Evolutionary conservation across 2,797 vertebrate species (phyloP), one percentile per base, ranked within the genome.

Genomic region (Oryzias dopingdopingensis): DNA sequence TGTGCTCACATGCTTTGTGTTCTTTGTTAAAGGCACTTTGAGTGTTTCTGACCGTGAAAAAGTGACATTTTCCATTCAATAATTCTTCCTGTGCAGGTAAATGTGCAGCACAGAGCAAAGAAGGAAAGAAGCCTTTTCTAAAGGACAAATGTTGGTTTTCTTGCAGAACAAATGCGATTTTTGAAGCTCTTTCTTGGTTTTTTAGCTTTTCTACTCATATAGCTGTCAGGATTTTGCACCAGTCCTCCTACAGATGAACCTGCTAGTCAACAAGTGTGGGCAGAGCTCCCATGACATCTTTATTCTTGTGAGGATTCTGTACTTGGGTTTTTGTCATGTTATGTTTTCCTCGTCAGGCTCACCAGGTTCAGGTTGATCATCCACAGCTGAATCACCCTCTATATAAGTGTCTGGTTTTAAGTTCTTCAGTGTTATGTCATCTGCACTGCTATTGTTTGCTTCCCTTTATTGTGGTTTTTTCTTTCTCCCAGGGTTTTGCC

Each of bases 201-300:
- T 23, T 37, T 54, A 7, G 0, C 44, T 40, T 44, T 40, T 8
- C 17, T 24, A 42, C 51, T 42, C 46, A 6, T 29, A 0, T 6
- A 50, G 26, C 59, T 23, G 40, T 52, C 46, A 42, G 49, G 44
- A 41, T 48, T 43, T n/a, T 5, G 14, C 18, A 43, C 42, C 2
- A 2, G 7, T 56, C 32, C 18, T 49, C 47, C 42, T 22, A 52
- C 47, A 60, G 52, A 62, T 45, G 52, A 45, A 46, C 52, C 40
- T 60, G 61, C 60, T 61, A 47, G 16, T 63, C 49, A 55, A 7
- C 60, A 49, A n/a, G 24, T 48, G 52, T 70, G 62, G 60, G 48
- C 15, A 57, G 57, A 13, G 47, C 20, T 32, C 42, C 45, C 53
- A 44, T 46, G 40, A 59, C 67, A 46, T 56, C 44, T 49, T 42